Conservation (phyloP, 2,797 vertebrate species). For the Chloroceryle amazona region DNA sequence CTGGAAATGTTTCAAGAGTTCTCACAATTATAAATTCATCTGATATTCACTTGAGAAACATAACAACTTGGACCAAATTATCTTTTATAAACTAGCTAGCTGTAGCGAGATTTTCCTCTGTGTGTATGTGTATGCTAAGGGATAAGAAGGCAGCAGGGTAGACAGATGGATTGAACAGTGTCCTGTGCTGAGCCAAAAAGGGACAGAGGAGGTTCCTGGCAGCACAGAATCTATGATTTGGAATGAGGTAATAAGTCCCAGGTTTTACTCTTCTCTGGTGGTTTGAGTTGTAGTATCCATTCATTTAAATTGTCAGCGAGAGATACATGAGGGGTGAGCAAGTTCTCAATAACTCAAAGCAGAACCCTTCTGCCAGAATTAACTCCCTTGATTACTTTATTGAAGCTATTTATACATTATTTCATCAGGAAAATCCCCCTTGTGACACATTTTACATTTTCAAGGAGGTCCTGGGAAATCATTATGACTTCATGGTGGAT, state of each 20-base stretch:
- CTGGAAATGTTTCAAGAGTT: slow-evolving; percentile 62
- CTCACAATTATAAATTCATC: slow-evolving; percentile 45
- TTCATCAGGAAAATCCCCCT: neutral
- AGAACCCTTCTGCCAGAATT: neutral
- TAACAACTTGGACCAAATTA: slow-evolving; percentile 31
- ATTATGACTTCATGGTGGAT: neutral
- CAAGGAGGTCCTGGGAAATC: neutral
- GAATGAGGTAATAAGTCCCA: neutral
- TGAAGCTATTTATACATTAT: neutral
- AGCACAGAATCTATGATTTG: neutral
- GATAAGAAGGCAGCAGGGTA: neutral
- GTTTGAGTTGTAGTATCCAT: neutral
- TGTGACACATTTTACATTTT: neutral
- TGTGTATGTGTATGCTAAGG: neutral
- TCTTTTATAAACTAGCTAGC: neutral
- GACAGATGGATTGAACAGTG: neutral
- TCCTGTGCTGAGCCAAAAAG: neutral
- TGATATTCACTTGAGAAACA: neutral
- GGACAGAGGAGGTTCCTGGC: neutral
- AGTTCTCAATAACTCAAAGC: neutral
- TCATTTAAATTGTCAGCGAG: neutral
- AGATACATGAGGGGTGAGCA: neutral
- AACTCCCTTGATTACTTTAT: neutral
- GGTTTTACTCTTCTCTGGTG: neutral
- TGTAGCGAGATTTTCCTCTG: neutral